These are phyloP conservation scores for Salarias fasciatus DNA, from an alignment of 2,797 vertebrate genomes.

Conservation along the genomic window DNA sequence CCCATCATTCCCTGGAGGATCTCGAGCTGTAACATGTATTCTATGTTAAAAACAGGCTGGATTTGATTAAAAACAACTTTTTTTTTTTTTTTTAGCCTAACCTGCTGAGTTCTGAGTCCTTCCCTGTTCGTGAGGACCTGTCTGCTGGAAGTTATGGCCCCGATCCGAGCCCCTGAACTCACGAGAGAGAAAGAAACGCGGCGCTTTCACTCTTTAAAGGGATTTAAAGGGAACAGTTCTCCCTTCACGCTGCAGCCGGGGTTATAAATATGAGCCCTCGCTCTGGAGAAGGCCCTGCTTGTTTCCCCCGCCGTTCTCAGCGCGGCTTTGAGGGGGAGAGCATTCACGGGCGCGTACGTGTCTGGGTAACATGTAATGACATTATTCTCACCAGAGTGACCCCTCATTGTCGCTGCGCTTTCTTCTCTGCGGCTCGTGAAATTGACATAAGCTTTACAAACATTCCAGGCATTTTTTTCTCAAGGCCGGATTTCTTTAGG, in stretches of 20 bases:
- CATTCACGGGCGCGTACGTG: conserved; percentile 68
- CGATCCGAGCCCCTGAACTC: conserved; percentile 27
- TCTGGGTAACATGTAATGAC: conserved; percentile 81
- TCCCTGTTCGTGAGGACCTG: not conserved
- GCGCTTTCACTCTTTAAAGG: conserved; percentile 51
- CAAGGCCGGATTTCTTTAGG: conserved; percentile 72
- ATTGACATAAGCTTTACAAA: conserved; percentile 85
- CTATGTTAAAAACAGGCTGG: not conserved
- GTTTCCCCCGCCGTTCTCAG: conserved; percentile 54
- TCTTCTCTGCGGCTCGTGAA: conserved; percentile 81
- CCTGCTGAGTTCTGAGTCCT: too few species aligned
- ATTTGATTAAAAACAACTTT: not conserved
- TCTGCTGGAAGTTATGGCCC: conserved; percentile 14
- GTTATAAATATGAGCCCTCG: conserved; percentile 67
- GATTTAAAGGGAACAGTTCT: conserved; percentile 60
- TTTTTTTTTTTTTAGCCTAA: not conserved
- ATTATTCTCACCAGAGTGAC: conserved; percentile 82
- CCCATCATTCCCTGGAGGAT: conserved; percentile 39
- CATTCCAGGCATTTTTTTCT: conserved; percentile 86
- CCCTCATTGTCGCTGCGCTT: conserved; percentile 80
- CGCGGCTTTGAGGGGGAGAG: conserved; percentile 36
- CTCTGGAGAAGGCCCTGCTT: conserved; percentile 47
- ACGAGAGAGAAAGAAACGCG: conserved; percentile 32
- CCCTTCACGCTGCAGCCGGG: conserved; percentile 37
- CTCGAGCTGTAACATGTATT: not conserved